These are phyloP conservation scores for Leiothrix lutea DNA, from an alignment of 2,113 vertebrate genomes.

Conservation along the genomic window DNA sequence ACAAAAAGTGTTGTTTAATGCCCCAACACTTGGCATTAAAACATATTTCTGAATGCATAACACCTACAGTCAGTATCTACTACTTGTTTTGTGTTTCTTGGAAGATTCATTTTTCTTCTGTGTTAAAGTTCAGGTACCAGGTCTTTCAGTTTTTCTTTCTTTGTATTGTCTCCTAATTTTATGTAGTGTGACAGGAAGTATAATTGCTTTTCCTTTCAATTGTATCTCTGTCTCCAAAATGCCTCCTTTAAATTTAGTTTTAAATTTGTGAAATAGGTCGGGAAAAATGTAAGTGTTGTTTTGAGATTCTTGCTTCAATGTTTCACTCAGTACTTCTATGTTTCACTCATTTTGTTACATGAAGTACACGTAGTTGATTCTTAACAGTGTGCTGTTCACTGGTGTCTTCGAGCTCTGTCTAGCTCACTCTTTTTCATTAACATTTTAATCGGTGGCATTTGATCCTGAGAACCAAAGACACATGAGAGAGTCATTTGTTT, in stretches of 20 bases:
- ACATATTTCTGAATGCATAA: neutral
- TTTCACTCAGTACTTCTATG: neutral
- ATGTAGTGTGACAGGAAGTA: neutral
- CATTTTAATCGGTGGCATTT: neutral
- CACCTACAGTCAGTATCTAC: neutral
- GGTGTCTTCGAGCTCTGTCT: neutral
- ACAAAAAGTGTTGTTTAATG: neutral
- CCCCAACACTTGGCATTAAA: neutral
- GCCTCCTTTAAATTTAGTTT: neutral
- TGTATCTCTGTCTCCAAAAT: neutral
- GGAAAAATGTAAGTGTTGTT: neutral
- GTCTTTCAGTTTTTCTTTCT: neutral
- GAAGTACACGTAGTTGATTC: neutral
- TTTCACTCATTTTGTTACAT: neutral
- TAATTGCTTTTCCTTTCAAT: neutral
- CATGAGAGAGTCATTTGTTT: neutral
- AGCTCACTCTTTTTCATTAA: neutral
- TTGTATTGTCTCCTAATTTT: neutral
- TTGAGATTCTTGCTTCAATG: neutral
- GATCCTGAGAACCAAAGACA: neutral
- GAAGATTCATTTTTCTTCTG: neutral
- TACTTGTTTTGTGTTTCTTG: neutral
- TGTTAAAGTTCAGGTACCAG: neutral
- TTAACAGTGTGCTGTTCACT: neutral
- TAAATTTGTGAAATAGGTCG: neutral